These are phyloP conservation scores for Galeopsomyia nigrocyanea DNA, from an alignment of 2,888 invertebrate genomes.

Conservation along the genomic window DNA sequence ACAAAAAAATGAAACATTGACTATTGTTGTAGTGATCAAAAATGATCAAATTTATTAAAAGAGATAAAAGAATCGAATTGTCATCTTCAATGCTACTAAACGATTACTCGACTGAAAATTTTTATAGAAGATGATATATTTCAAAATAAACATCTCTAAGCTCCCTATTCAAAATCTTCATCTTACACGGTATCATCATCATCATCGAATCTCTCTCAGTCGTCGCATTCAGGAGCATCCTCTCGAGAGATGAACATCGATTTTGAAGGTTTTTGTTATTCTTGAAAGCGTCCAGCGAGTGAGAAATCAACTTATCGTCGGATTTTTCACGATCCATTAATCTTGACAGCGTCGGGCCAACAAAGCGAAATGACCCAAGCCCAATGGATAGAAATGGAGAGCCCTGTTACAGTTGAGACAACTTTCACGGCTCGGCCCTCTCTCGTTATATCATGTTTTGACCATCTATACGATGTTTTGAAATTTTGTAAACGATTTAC, in stretches of 20 bases:
- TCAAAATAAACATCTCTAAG: too few relatives aligned
- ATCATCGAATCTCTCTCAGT: conserved; percentile 1
- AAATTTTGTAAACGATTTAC: conserved; percentile 23
- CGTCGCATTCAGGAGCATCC: neutral
- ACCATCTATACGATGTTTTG: conserved; percentile 11
- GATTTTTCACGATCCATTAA: conserved; percentile 41
- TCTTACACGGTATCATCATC: too few relatives aligned
- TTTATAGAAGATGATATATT: too few relatives aligned
- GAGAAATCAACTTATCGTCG: conserved; percentile 2
- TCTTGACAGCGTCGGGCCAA: conserved; percentile 28
- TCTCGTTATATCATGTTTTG: neutral
- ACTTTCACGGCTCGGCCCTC: conserved; percentile 3
- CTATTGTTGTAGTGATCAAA: too few relatives aligned
- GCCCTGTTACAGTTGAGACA: neutral
- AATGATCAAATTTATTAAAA: too few relatives aligned
- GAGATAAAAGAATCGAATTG: too few relatives aligned
- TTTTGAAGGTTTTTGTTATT: neutral
- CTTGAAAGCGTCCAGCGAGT: neutral
- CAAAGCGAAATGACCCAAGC: conserved; percentile 20
- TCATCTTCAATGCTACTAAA: too few relatives aligned
- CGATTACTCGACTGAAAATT: too few relatives aligned
- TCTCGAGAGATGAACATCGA: neutral
- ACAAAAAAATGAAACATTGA: too few relatives aligned
- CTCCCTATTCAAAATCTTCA: too few relatives aligned
- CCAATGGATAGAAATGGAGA: neutral